Conservation (phyloP, 2,113 vertebrate species). For the Pyrgilauda ruficollis region DNA sequence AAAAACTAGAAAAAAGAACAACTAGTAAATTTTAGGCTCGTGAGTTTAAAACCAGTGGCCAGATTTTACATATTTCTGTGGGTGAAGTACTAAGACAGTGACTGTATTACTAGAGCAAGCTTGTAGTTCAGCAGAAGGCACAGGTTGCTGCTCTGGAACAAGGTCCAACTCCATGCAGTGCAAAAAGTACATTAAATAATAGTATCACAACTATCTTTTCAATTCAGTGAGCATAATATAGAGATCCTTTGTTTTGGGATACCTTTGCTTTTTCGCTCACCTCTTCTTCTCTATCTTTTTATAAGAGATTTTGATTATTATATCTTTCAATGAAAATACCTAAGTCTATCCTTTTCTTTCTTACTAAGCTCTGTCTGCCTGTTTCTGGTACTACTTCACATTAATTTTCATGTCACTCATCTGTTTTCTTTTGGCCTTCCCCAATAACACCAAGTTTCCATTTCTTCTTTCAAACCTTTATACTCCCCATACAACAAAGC, state of each 20-base stretch:
- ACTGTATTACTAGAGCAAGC: neutral
- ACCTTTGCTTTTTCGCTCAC: neutral
- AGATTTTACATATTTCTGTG: neutral
- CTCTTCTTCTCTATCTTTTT: neutral
- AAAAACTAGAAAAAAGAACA: neutral
- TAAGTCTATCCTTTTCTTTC: neutral
- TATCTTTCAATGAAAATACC: neutral
- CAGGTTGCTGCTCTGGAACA: neutral
- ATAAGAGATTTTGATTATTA: neutral
- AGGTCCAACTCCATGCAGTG: neutral
- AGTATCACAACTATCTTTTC: neutral
- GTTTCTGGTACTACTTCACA: neutral
- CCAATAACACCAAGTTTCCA: neutral
- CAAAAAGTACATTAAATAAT: neutral
- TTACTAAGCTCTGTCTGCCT: neutral
- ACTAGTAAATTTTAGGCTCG: neutral
- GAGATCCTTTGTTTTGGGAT: neutral
- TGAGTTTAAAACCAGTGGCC: neutral
- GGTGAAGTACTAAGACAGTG: neutral
- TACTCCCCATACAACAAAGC: neutral
- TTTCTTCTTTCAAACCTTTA: neutral
- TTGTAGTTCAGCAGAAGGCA: neutral
- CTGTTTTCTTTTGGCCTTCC: neutral
- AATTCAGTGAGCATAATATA: neutral
- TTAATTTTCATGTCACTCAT: neutral